Evolutionary conservation across 2,888 invertebrate species (phyloP), one percentile per base, ranked within the genome.

Genomic region (Dynastes maya): DNA sequence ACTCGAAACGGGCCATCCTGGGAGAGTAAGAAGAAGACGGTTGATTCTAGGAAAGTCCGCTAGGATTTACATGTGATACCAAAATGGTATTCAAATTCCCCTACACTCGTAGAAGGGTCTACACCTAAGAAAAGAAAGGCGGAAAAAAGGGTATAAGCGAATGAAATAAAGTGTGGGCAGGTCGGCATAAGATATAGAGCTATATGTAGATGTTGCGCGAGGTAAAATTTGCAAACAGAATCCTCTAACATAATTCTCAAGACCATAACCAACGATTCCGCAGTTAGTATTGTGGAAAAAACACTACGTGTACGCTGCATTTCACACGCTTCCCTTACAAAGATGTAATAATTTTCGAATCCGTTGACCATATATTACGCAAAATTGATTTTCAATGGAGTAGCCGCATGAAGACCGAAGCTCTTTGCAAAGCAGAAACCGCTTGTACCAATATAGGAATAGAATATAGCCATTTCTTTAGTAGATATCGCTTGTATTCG

Each of bases 21-120:
- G 55, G 55, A n/a, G 16, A 22, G 55, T 16, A 22, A 58, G 55
- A 58, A 80, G 78, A 80, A 79, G 45, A 45, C 78, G 78, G 80
- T 76, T 82, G 82, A 80, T 83, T 84, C 83, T 80, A 81, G 81
- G 82, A 84, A 84, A 82, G 49, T 61, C 61, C 81, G 80, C 58
- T 81, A 45, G 79, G 82, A 86, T 87, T 86, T 86, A 83, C 87
- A 87, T 87, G 85, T 85, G 65, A 68, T 68, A 85, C 87, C 87
- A 87, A 87, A 87, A 87, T 84, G 83, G 85, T 87, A 87, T 87
- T 87, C 83, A 87, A 87, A 87, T 87, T 84, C 84, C 80, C 32
- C 45, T 45, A 11, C 45, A 5, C 4, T 82, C 80, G 83, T 83
- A 85, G 84, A 85, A 81, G 82, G 84, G 84, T 84, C 80, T 80